A percentile compares a stretch with the other conserved stretches of the same genome.
Conservation (phyloP, 2,888 invertebrate species). For the Eulithis prunata region DNA sequence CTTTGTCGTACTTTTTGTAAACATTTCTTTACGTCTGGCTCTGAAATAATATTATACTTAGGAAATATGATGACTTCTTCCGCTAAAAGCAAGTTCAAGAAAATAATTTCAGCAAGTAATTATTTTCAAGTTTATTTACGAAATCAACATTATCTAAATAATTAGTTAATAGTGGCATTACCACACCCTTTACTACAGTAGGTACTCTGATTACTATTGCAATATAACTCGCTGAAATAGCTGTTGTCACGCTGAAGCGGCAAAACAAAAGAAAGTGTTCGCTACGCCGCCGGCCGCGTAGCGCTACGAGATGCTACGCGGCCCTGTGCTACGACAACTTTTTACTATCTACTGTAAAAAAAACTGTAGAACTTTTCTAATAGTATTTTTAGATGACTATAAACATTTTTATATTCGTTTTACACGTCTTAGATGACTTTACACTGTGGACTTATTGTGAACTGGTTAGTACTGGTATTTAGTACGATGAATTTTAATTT, state of each 20-base stretch:
- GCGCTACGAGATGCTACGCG: constrained; percentile 40
- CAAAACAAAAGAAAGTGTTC: constrained; percentile 32
- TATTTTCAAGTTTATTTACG: background rate
- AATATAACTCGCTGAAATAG: constrained; percentile 8
- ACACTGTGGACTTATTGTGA: background rate
- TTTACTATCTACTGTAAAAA: background rate
- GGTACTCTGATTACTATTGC: background rate
- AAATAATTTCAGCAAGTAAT: background rate
- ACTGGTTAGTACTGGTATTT: background rate
- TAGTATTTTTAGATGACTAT: background rate
- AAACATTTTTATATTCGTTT: background rate
- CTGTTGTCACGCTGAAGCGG: constrained; percentile 11
- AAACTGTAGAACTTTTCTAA: background rate
- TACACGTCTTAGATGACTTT: background rate
- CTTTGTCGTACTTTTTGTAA: background rate
- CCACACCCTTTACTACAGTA: background rate
- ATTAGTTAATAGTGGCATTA: too few relatives aligned
- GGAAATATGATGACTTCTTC: background rate
- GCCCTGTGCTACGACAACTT: constrained; percentile 29
- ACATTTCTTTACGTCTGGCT: background rate
- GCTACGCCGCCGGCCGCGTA: constrained; percentile 29
- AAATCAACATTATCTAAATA: background rate
- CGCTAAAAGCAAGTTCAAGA: background rate
- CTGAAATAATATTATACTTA: background rate
- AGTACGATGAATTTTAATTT: background rate